Percentiles rank a stretch among this genome's conserved stretches.
phyloP scores from a whole-genome alignment of 2,797 vertebrate genomes.

The Lepidocolaptes lacrymiger region DNA sequence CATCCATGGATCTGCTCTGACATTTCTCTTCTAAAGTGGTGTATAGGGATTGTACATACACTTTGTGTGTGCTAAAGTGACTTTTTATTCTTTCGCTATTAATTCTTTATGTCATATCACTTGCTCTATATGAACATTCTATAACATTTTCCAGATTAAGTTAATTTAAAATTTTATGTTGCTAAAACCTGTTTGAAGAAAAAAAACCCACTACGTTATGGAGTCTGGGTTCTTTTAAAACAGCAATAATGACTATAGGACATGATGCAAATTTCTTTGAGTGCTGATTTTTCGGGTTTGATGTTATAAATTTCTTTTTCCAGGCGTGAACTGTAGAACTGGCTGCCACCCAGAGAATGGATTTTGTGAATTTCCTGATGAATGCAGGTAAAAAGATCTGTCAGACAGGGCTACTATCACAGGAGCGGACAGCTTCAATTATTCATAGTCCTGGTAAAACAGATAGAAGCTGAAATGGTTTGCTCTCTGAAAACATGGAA shows the following conservation, averaged over 20 bases:
- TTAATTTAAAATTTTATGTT: not conserved
- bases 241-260: not conserved
- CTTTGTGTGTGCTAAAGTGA: not conserved
- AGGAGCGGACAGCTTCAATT: not conserved
- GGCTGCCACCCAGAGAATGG: slow-evolving; percentile 87
- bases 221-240: not conserved
- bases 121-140: not conserved
- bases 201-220: not conserved
- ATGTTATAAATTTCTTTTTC: slow-evolving; percentile 28
- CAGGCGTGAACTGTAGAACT: slow-evolving; percentile 84
- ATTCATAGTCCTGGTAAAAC: not conserved
- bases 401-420: not conserved
- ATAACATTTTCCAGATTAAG: not conserved
- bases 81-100: not conserved
- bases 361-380: slow-evolving; percentile 86
- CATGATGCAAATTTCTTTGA: fast-evolving
- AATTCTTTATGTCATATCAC: not conserved
- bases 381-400: slow-evolving; percentile 88
- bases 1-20: not conserved
- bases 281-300: not conserved
- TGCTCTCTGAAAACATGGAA: not conserved
- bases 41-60: not conserved
- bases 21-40: not conserved
- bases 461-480: not conserved
- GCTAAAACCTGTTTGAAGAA: not conserved